Conservation (phyloP, 2,113 vertebrate species). For the Campylomormyrus tamandua region DNA sequence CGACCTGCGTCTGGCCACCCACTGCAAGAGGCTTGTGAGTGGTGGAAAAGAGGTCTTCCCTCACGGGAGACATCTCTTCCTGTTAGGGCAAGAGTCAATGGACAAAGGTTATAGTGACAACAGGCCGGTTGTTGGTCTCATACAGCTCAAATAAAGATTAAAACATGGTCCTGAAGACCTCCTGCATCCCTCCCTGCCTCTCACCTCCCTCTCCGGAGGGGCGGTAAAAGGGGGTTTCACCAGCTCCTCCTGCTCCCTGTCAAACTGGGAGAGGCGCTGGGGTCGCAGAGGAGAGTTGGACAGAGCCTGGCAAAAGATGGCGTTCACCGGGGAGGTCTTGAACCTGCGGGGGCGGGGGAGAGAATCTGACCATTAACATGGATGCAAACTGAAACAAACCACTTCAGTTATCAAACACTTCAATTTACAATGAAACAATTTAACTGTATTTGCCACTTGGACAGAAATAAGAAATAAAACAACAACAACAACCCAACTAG, state of each 20-base stretch:
- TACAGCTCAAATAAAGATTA: not conserved
- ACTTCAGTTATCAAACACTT: not conserved
- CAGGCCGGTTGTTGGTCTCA: not conserved
- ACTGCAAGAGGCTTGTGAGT: conserved; percentile 84
- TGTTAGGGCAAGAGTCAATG: conserved; percentile 34
- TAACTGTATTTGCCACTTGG: not conserved
- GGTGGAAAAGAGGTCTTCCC: conserved; percentile 81
- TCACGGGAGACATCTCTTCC: conserved; percentile 69
- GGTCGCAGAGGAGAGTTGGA: conserved; percentile 85
- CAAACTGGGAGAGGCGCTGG: conserved; percentile 72
- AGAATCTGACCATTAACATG: not conserved
- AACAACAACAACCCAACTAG: not conserved
- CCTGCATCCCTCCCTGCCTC: not conserved
- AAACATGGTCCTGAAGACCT: not conserved
- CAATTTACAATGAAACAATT: not conserved
- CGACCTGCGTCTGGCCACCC: conserved; percentile 75
- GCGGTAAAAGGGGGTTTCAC: conserved; percentile 76
- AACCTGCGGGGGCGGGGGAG: conserved; percentile 55
- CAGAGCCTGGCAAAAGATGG: conserved; percentile 92
- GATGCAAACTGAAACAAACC: not conserved
- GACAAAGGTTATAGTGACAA: not conserved
- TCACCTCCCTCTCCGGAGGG: conserved; percentile 67
- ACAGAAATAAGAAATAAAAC: not conserved
- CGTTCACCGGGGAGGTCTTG: conserved; percentile 87
- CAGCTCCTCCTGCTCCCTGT: conserved; percentile 78